Conservation (phyloP, 2,113 vertebrate genomes). For the Fukomys damarensis region DNA sequence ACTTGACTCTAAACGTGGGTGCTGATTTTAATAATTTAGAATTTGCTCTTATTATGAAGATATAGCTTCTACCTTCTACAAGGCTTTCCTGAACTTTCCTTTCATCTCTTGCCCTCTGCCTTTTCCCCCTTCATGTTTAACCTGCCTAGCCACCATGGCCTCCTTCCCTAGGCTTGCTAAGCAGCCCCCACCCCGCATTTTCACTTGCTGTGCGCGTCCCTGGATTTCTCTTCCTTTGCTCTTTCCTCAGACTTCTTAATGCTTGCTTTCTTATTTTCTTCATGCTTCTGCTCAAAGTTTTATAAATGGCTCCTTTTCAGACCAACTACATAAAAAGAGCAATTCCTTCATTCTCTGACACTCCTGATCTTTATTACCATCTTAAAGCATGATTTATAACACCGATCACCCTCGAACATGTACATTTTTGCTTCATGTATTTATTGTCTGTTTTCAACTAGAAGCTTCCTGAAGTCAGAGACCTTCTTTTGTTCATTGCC, state of each 20-base stretch:
- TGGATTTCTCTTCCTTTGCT: neutral
- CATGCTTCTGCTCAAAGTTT: neutral
- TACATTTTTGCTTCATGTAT: neutral
- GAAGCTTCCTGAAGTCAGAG: neutral
- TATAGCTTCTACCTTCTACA: neutral
- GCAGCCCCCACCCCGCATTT: neutral
- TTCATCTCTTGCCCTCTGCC: too few species aligned
- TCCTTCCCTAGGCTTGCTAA: too few species aligned
- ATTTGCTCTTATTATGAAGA: slow-evolving; percentile 11
- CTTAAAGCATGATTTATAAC: neutral
- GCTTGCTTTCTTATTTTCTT: neutral
- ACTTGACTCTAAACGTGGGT: neutral
- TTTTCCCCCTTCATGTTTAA: neutral
- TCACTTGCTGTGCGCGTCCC: too few species aligned
- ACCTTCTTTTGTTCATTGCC: neutral
- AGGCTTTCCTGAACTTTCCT: neutral
- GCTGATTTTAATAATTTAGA: neutral
- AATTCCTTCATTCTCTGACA: neutral
- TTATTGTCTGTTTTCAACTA: neutral
- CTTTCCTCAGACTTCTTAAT: neutral
- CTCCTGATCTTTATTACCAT: neutral
- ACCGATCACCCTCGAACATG: neutral
- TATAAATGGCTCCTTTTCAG: neutral
- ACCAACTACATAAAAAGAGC: neutral
- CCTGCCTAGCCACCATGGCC: too few species aligned